Evolutionary conservation across 92 coral and sea anemone genomes (phyloP).

Genomic region (Zoanthus sansibaricus): DNA sequence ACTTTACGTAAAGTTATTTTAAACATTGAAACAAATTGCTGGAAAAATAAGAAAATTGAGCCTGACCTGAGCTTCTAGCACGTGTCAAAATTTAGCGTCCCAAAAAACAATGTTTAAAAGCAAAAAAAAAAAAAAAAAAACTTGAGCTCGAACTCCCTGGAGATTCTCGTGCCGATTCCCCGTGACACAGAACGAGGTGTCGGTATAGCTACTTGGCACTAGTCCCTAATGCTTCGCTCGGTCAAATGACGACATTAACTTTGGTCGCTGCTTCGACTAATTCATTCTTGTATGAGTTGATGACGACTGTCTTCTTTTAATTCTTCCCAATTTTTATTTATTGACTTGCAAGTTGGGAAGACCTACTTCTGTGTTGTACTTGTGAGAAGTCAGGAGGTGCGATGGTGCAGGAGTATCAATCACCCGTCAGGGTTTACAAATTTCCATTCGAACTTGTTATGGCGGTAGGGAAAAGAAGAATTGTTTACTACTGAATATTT

Average conservation of each 20-base stretch:
- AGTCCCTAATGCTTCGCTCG: neutral
- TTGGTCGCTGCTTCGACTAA: neutral
- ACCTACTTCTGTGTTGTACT: neutral
- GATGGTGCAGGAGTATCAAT: conserved; percentile 99
- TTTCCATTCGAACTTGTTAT: conserved; percentile 98
- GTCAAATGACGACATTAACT: neutral
- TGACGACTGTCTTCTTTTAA: neutral
- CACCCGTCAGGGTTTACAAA: conserved; percentile 98
- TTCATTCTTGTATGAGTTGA: conserved; percentile 27
- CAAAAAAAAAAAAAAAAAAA: too few species aligned
- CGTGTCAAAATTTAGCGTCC: too few species aligned
- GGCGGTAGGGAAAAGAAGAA: conserved; percentile 82
- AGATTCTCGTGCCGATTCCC: too few species aligned
- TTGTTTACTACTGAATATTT: conserved; percentile 19
- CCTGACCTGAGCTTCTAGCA: too few species aligned
- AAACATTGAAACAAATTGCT: too few species aligned
- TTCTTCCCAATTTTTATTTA: neutral
- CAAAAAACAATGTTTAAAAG: too few species aligned
- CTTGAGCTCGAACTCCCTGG: too few species aligned
- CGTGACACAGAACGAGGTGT: too few species aligned
- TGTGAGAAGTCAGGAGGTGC: conserved; percentile 9
- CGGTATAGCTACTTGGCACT: neutral
- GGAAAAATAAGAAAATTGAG: too few species aligned
- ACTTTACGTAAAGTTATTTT: too few species aligned
- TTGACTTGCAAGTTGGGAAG: neutral